Conservation (phyloP, 1,140 invertebrate species). For the Aphidius gifuensis region DNA sequence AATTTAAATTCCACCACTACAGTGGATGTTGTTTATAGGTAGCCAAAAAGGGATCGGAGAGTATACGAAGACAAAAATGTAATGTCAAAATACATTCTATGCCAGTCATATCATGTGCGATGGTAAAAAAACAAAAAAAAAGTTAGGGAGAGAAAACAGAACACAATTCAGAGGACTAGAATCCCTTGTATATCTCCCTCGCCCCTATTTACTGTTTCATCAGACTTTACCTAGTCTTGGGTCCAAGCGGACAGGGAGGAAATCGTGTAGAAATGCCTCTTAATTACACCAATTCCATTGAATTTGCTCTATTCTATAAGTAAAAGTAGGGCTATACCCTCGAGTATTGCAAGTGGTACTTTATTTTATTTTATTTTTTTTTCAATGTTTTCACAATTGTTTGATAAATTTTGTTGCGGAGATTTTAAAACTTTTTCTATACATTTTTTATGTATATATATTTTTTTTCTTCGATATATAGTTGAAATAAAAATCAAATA, state of each 20-base stretch:
- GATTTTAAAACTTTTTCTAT: too few species aligned
- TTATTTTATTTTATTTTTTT: conserved; percentile 19
- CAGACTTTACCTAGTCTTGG: conserved; percentile 27
- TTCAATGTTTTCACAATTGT: conserved; percentile 4
- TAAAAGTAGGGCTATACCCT: conserved; percentile 27
- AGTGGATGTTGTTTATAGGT: neutral
- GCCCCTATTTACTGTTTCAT: conserved; percentile 47
- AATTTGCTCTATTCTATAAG: conserved; percentile 37
- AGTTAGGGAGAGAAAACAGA: conserved; percentile 4
- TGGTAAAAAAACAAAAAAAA: conserved; percentile 6
- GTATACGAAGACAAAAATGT: too few species aligned
- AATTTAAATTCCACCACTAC: conserved; percentile 41
- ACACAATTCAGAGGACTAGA: conserved; percentile 7
- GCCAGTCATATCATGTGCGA: conserved; percentile 8
- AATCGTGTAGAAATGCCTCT: conserved; percentile 56
- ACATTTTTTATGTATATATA: too few species aligned
- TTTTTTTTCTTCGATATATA: too few species aligned
- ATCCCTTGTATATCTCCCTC: conserved; percentile 21
- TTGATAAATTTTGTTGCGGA: conserved; percentile 10
- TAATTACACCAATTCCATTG: conserved; percentile 57
- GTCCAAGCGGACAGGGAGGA: conserved; percentile 24
- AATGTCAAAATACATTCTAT: conserved; percentile 5
- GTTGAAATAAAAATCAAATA: too few species aligned
- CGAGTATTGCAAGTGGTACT: conserved; percentile 40
- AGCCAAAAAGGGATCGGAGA: neutral